These are phyloP conservation scores for Epirrhoe tristata DNA, from an alignment of 2,888 invertebrate genomes.

Conservation along the genomic window DNA sequence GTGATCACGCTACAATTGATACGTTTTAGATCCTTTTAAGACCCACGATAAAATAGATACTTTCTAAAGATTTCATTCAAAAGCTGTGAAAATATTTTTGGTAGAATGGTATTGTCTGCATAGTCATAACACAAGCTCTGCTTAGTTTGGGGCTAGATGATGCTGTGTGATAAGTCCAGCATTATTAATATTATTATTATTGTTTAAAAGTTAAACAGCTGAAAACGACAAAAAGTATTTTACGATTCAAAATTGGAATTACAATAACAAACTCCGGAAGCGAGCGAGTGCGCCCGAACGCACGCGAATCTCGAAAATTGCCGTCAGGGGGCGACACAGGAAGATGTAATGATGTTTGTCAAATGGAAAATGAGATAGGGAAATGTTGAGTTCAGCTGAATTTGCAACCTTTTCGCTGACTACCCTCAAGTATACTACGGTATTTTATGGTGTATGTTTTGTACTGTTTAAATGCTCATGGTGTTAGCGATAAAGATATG, in stretches of 20 bases:
- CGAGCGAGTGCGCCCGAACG: slow-evolving; percentile 65
- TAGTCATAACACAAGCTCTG: not conserved
- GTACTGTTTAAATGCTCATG: not conserved
- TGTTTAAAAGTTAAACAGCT: slow-evolving; percentile 18
- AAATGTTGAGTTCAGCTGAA: slow-evolving; percentile 76
- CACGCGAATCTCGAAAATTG: slow-evolving; percentile 71
- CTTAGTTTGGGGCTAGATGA: too few relatives aligned
- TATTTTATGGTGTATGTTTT: slow-evolving; percentile 40
- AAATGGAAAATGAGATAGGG: slow-evolving; percentile 86
- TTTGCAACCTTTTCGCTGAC: slow-evolving; percentile 77
- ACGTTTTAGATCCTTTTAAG: slow-evolving; percentile 32
- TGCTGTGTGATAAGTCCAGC: too few relatives aligned
- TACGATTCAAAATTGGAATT: slow-evolving; percentile 57
- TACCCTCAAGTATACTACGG: slow-evolving; percentile 28
- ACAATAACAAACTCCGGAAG: slow-evolving; percentile 61
- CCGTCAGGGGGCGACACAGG: slow-evolving; percentile 71
- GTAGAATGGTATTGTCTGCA: not conserved
- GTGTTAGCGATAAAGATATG: not conserved
- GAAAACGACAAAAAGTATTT: slow-evolving; percentile 40
- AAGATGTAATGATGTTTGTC: slow-evolving; percentile 85
- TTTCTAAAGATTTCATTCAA: not conserved
- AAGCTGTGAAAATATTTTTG: not conserved
- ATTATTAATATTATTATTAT: too few relatives aligned
- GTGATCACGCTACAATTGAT: slow-evolving; percentile 41
- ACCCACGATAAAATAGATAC: slow-evolving; percentile 2